These are phyloP conservation scores for Lichenostomus cassidix DNA, from an alignment of 2,113 vertebrate species.

Conservation along the genomic window DNA sequence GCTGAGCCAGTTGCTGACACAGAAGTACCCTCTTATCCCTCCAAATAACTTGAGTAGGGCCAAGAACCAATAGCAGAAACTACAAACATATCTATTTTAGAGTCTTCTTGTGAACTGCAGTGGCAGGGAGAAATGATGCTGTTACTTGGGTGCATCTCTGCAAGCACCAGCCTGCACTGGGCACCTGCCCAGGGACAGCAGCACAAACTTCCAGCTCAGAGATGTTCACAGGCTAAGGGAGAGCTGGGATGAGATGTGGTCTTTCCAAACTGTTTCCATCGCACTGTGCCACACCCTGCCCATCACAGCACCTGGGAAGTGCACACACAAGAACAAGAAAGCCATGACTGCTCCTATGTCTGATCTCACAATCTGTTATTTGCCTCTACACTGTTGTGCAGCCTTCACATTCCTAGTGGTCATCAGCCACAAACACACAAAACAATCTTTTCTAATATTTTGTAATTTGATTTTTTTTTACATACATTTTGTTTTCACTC, in stretches of 20 bases:
- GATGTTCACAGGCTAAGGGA: rapidly evolving
- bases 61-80: not conserved
- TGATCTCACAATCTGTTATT: not conserved
- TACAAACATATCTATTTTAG: not conserved
- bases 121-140: not conserved
- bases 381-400: not conserved
- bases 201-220: not conserved
- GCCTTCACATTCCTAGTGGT: not conserved
- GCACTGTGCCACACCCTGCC: not conserved
- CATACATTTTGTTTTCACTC: conserved; percentile 18
- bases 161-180: not conserved
- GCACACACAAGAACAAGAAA: not conserved
- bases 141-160: not conserved
- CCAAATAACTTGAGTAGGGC: not conserved
- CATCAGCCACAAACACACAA: not conserved
- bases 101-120: not conserved
- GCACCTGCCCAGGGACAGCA: rapidly evolving
- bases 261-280: not conserved
- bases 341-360: not conserved
- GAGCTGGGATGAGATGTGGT: rapidly evolving
- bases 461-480: conserved; percentile 44
- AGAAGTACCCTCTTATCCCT: not conserved
- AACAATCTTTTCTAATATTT: not conserved
- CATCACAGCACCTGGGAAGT: not conserved
- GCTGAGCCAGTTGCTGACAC: not conserved